Evolutionary conservation across 2,113 vertebrate species (phyloP).

Genomic region (Serilophus lunatus): DNA sequence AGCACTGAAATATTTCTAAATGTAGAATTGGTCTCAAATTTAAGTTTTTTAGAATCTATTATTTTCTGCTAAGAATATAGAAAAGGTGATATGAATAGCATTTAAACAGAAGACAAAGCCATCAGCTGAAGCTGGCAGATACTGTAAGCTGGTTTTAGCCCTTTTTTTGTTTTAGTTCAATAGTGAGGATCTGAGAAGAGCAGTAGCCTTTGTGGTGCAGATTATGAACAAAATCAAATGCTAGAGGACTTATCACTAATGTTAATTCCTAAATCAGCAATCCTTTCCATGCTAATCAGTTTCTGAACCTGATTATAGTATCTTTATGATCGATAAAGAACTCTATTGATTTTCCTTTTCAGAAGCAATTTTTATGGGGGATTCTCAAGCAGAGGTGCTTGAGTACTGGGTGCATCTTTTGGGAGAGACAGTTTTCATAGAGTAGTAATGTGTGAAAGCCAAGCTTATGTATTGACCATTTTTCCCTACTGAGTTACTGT

Average conservation of each 20-base stretch:
- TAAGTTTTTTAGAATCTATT: neutral
- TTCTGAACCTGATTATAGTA: neutral
- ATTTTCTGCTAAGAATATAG: neutral
- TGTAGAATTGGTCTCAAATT: neutral
- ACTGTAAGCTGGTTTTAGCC: neutral
- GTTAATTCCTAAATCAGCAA: neutral
- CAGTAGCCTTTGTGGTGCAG: neutral
- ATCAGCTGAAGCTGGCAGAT: neutral
- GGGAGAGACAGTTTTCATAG: neutral
- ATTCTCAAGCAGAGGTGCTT: neutral
- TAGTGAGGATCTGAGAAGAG: neutral
- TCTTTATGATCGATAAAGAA: neutral
- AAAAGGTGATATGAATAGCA: neutral
- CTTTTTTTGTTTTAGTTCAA: constrained; percentile 5
- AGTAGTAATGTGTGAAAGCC: neutral
- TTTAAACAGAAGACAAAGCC: constrained; percentile 18
- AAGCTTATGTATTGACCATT: neutral
- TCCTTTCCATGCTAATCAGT: neutral
- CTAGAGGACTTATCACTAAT: neutral
- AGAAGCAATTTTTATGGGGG: neutral
- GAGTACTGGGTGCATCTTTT: neutral
- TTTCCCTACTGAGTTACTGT: neutral
- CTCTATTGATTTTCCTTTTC: neutral
- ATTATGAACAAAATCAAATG: neutral
- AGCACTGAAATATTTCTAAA: constrained; percentile 17